Evolutionary conservation across 2,888 invertebrate genomes (phyloP), one percentile per base, ranked within the genome.

Genomic region (Chrysodeixis includens): DNA sequence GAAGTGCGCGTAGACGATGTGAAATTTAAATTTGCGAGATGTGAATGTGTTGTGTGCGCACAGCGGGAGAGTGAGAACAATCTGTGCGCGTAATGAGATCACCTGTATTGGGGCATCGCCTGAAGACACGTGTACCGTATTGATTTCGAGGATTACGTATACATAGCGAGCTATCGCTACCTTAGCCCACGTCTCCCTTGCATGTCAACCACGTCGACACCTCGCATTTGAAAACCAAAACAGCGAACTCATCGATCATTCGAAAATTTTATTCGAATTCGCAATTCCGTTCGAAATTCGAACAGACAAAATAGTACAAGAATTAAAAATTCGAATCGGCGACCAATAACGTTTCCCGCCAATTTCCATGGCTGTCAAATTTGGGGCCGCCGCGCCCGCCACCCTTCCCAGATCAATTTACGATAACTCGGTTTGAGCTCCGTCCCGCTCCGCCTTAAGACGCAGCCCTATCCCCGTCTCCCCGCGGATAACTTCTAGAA

Each of bases 321-420:
- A 76, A 74, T 73, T 80, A 84, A 90, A 89, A 88, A 82, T 63
- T 68, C 78, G 81, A 77, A 79, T 83, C 83, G 83, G 86, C 88
- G 86, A 90, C 91, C 92, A 92, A 92, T 93, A 94, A 94, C 93
- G 90, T 93, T 93, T 93, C 92, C 92, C 94, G 94, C 93, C 95
- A 94, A 95, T 94, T 94, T 93, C 93, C 93, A 93, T 95, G 90
- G 93, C 93, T 94, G 95, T 95, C 95, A 94, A 95, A 94, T 94
- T 94, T 93, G 93, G 93, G 86, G 89, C 87, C 89, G 88, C 90
- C 49, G 89, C 78, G 76, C 82, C 86, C 84, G 84, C 87, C 88
- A 85, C 86, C 86, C 86, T 89, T 82, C 93, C 89, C 92, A 91
- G 94, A 95, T 95, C 94, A 95, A 95, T 94, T 95, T 93, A 92